Evolutionary conservation across 2,113 vertebrate genomes (phyloP), one percentile per base, ranked within the genome.

Genomic region (Boleophthalmus pectinirostris): DNA sequence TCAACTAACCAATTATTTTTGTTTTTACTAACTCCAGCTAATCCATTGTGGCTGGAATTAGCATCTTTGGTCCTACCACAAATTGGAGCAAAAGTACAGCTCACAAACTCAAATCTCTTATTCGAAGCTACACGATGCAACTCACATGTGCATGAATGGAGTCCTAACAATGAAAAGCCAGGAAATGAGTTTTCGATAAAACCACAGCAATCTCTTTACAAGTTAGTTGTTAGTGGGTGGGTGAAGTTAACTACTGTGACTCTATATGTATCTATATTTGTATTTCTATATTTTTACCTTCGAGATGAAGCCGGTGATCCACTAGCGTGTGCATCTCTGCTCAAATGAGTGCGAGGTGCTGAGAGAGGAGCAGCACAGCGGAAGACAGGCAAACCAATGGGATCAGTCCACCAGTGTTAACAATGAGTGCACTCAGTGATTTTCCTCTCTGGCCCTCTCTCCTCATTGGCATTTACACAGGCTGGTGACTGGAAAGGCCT

Each of bases 361-460:
- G 69, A 68, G 73, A 63, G 69, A 74, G 47, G 69, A 81, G 70
- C 29, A 54, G 69, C 67, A 64, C 73, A 70, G 74, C 49, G 70
- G 66, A 46, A 75, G 65, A 70, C 47, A 63, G 1, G 20, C 21
- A 69, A 25, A 46, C 25, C 57, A 68, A 20, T 33, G 70, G 70
- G 21, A 64, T n/a, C n/a, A n/a, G n/a, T n/a, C n/a, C n/a, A n/a
- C 75, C 51, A 47, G 54, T 0, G 49, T 61, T 51, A 74, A 86
- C 81, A 86, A 82, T 69, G 79, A 78, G 68, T 68, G 23, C 70
- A 58, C 82, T 74, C 78, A 79, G 86, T 85, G 67, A 69, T 85
- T 86, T 83, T 88, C 85, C 82, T 72, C 21, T 80, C 80, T 77
- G 82, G 73, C 76, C 74, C 68, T 35, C 65, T 21, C 70, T 80